These are phyloP conservation scores for Thyatira batis DNA, from an alignment of 2,888 invertebrate species.

Conservation along the genomic window DNA sequence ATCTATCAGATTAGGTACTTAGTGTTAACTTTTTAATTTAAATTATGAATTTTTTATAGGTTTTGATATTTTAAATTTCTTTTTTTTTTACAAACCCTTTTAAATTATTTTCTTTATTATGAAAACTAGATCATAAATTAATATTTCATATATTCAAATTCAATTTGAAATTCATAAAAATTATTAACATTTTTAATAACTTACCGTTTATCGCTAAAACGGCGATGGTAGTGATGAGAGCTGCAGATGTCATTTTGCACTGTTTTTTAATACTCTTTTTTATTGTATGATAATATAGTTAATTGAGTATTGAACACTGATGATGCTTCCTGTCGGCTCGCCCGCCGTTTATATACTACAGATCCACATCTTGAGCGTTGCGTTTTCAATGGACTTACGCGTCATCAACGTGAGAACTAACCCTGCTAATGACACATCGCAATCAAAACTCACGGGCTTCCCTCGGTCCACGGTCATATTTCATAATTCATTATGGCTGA, in stretches of 20 bases:
- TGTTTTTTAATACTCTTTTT: constrained; percentile 30
- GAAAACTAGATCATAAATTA: constrained; percentile 8
- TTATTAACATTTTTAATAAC: constrained; percentile 38
- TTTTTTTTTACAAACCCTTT: constrained; percentile 1
- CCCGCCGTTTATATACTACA: constrained; percentile 75
- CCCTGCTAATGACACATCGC: constrained; percentile 39
- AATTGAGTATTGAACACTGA: constrained; percentile 27
- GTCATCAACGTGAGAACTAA: constrained; percentile 70
- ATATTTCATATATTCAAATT: constrained; percentile 9
- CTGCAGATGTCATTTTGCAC: constrained; percentile 53
- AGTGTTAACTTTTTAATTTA: background rate
- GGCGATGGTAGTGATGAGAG: constrained; percentile 43
- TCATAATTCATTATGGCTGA: too few species aligned
- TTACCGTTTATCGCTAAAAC: constrained; percentile 69
- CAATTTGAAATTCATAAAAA: too few species aligned
- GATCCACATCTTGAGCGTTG: constrained; percentile 55
- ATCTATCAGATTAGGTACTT: background rate
- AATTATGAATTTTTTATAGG: background rate
- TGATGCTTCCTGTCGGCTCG: constrained; percentile 64
- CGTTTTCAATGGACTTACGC: constrained; percentile 72
- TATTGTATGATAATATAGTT: constrained; percentile 30
- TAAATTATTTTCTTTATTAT: constrained; percentile 20
- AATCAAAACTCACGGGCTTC: background rate
- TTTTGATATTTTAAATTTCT: background rate
- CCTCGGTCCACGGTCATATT: background rate